Evolutionary conservation across 2,888 invertebrate species (phyloP), one percentile per base, ranked within the genome.

Genomic region (Xanthorhoe spadicearia): DNA sequence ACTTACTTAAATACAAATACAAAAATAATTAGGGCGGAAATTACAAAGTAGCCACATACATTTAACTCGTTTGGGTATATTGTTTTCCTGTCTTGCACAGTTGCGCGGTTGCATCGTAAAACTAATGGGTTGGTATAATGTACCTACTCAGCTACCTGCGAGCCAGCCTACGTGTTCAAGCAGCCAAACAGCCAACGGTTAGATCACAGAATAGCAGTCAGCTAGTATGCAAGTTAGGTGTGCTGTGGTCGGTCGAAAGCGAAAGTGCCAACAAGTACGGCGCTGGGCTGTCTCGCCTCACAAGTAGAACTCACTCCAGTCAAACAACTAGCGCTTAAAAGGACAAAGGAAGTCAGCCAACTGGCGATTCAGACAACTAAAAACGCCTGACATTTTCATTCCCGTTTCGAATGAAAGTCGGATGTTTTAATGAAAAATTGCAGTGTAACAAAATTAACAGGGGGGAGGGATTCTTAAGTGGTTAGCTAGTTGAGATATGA

Each of bases 261-360:
- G 90, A 90, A 89, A 90, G 89, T 88, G 88, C 82, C 81, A 85
- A 86, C 84, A 81, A 85, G 83, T 75, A 73, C 74, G 73, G 77
- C 73, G 72, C 68, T 64, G 63, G 66, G 64, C 64, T 70, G 72
- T 72, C 74, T 71, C 70, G 73, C 69, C 66, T 58, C 58, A 65
- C 70, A 63, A 67, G 66, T 61, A 64, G 68, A 70, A 69, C 72
- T 69, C 72, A 68, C 76, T 74, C 73, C 74, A 74, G 70, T 76
- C 74, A 66, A 72, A 70, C 74, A 69, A 68, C 74, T 73, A 69
- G 64, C 76, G 73, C 79, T 78, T 79, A 78, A 77, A 82, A 83
- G 83, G 82, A 82, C 82, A 83, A 83, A 83, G 82, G 82, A 82
- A 82, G 82, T 82, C 77, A 69, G 71, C 65, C 72, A 66, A 69